phyloP scores from a whole-genome alignment of 2,888 invertebrate genomes.

The Rhimphoctona megacephalus region DNA sequence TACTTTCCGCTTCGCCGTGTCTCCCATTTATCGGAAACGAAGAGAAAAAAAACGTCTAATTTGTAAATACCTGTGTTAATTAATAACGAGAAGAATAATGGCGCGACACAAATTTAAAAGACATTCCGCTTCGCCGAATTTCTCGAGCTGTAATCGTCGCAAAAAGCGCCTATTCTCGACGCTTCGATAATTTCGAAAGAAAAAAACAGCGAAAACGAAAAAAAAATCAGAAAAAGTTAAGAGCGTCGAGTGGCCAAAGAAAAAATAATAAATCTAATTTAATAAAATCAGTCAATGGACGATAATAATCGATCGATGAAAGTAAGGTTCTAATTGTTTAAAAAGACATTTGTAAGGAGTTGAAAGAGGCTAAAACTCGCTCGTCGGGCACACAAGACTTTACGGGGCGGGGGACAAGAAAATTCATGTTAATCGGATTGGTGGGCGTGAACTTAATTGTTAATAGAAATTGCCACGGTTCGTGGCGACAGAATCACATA shows the following conservation, averaged over 20 bases:
- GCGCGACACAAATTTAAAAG: conserved; percentile 46
- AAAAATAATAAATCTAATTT: conserved; percentile 53
- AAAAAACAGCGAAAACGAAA: not conserved
- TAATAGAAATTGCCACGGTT: conserved; percentile 23
- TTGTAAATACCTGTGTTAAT: conserved; percentile 65
- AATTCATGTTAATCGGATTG: conserved; percentile 27
- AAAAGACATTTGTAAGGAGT: conserved; percentile 53
- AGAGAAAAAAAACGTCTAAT: conserved; percentile 34
- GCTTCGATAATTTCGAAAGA: conserved; percentile 12
- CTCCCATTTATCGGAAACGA: conserved; percentile 49
- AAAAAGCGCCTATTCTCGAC: conserved; percentile 34
- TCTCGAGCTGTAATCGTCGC: conserved; percentile 52
- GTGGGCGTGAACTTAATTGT: conserved; percentile 35
- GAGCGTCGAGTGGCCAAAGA: conserved; percentile 42
- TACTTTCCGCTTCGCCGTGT: conserved; percentile 58
- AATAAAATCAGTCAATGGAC: conserved; percentile 60
- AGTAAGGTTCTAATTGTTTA: conserved; percentile 67
- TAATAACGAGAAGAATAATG: conserved; percentile 8
- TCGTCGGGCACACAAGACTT: conserved; percentile 58
- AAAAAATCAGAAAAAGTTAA: not conserved
- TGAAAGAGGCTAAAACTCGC: conserved; percentile 29
- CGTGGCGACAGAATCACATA: conserved; percentile 9
- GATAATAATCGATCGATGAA: conserved; percentile 66
- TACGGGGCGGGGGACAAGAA: conserved; percentile 21
- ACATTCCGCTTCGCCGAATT: conserved; percentile 59